phyloP scores from a whole-genome alignment of 2,888 invertebrate genomes.

The Dioctria rufipes region DNA sequence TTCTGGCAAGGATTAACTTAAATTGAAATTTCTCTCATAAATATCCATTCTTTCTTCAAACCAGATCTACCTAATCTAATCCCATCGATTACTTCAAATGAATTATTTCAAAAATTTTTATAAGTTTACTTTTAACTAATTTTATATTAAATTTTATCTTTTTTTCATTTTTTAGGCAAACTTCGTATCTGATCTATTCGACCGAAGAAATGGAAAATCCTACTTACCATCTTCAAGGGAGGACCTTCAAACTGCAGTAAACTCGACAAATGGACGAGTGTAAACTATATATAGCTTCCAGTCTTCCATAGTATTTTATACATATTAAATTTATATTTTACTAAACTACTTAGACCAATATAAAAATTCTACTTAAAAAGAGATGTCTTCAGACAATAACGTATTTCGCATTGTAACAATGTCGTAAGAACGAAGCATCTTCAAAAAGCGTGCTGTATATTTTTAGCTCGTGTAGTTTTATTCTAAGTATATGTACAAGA shows the following conservation, averaged over 20 bases:
- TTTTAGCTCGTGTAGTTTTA: conserved; percentile 27
- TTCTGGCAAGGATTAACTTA: no score
- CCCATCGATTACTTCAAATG: no score
- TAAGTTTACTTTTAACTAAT: no score
- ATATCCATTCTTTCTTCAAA: no score
- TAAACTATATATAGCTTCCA: conserved; percentile 20
- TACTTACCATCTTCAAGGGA: conserved; percentile 65
- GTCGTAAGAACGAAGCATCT: conserved; percentile 2
- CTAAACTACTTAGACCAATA: neutral
- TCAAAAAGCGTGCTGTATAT: conserved; percentile 21
- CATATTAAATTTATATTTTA: conserved; percentile 29
- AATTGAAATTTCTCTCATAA: no score
- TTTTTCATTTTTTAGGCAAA: conserved; percentile 66
- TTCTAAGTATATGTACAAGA: conserved; percentile 20
- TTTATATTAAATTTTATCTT: neutral
- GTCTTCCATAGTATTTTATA: conserved; percentile 48
- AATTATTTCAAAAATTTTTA: no score
- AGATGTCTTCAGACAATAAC: neutral
- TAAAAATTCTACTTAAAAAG: neutral
- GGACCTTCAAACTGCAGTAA: conserved; percentile 64
- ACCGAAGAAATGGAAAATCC: conserved; percentile 61
- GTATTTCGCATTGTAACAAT: neutral
- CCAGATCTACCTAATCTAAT: no score
- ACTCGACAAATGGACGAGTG: conserved; percentile 60
- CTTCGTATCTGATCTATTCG: conserved; percentile 68